These are phyloP conservation scores for Brachypterus glaber DNA, from an alignment of 2,888 invertebrate genomes.

Conservation along the genomic window DNA sequence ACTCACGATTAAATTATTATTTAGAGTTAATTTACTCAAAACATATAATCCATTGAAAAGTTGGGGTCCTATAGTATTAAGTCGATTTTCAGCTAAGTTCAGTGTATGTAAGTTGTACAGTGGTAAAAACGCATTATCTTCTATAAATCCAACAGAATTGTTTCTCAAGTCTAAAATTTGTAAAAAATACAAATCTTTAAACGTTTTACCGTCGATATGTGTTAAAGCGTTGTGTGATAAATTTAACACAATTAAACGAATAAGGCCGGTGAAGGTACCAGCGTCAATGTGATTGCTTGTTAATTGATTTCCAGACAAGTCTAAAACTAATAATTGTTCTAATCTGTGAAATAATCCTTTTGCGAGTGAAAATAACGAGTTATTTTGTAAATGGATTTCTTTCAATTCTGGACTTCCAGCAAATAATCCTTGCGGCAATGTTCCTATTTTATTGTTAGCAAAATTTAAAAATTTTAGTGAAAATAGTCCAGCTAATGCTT, in stretches of 20 bases:
- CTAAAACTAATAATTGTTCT: constrained; percentile 74
- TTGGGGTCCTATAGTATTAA: constrained; percentile 71
- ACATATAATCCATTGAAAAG: constrained; percentile 78
- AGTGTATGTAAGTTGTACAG: constrained; percentile 82
- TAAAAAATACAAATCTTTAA: constrained; percentile 77
- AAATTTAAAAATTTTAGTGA: constrained; percentile 75
- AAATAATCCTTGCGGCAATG: constrained; percentile 73
- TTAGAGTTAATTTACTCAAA: constrained; percentile 72
- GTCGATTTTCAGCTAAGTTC: constrained; percentile 78
- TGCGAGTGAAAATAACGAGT: constrained; percentile 72
- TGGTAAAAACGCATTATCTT: constrained; percentile 78
- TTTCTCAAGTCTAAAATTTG: constrained; percentile 79
- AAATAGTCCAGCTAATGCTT: constrained; percentile 68
- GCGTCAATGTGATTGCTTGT: constrained; percentile 77
- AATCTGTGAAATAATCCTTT: constrained; percentile 74
- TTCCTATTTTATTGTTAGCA: constrained; percentile 74
- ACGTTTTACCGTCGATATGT: constrained; percentile 71
- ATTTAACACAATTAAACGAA: constrained; percentile 75
- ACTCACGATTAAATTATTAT: constrained; percentile 73
- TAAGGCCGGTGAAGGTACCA: constrained; percentile 74
- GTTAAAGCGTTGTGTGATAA: constrained; percentile 79
- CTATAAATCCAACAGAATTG: constrained; percentile 80
- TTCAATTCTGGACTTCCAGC: constrained; percentile 70
- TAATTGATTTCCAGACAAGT: constrained; percentile 75
- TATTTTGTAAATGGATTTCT: constrained; percentile 76